Conservation (phyloP, 2,888 invertebrate genomes). For the Eugnorisma glareosa region DNA sequence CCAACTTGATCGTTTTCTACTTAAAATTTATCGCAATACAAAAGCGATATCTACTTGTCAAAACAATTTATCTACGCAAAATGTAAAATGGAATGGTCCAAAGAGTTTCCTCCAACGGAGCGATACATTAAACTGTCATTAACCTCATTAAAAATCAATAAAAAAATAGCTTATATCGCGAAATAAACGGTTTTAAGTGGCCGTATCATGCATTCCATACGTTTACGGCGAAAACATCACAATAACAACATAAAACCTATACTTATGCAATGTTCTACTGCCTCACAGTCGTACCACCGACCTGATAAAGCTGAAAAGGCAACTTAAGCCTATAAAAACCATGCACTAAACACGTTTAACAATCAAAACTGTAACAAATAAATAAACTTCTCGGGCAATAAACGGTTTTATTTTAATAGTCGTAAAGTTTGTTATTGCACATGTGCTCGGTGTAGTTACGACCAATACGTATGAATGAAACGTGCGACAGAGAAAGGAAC, state of each 20-base stretch:
- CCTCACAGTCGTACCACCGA: slow-evolving; percentile 89
- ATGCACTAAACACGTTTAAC: slow-evolving; percentile 89
- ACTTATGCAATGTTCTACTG: slow-evolving; percentile 90
- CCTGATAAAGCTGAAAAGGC: slow-evolving; percentile 91
- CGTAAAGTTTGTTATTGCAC: slow-evolving; percentile 89
- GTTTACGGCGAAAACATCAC: slow-evolving; percentile 89
- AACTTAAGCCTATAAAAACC: slow-evolving; percentile 91
- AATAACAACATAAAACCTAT: slow-evolving; percentile 90
- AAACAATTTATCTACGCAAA: slow-evolving; percentile 54
- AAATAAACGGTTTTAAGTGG: slow-evolving; percentile 84
- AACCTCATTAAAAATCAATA: slow-evolving; percentile 81
- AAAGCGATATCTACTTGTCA: slow-evolving; percentile 40
- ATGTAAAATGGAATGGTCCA: slow-evolving; percentile 48
- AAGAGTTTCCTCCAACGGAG: slow-evolving; percentile 51
- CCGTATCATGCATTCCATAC: slow-evolving; percentile 88
- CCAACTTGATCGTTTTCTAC: neutral
- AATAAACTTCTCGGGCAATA: slow-evolving; percentile 88
- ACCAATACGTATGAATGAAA: slow-evolving; percentile 87
- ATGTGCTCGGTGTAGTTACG: slow-evolving; percentile 86
- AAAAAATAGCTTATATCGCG: slow-evolving; percentile 81
- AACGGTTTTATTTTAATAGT: slow-evolving; percentile 87
- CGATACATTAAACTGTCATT: slow-evolving; percentile 66
- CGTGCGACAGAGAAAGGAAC: slow-evolving; percentile 79
- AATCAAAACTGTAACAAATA: slow-evolving; percentile 88
- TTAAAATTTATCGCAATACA: slow-evolving; percentile 6